phyloP scores from a whole-genome alignment of 2,888 invertebrate genomes.

The Ornithoptera priamus region DNA sequence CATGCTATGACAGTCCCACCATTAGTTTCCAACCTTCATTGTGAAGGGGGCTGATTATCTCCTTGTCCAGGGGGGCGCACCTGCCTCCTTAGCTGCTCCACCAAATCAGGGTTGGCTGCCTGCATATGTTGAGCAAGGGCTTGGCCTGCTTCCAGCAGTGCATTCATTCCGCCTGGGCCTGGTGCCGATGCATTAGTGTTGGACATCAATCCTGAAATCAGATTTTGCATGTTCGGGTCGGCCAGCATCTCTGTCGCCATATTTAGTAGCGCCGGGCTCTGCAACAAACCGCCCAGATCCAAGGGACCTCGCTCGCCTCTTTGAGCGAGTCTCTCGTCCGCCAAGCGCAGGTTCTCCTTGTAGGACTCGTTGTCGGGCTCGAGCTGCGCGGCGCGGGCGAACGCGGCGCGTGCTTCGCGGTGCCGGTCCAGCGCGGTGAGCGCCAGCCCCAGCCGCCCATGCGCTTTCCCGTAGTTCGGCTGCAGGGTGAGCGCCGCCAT shows the following conservation, averaged over 20 bases:
- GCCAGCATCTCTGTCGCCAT: conserved; percentile 92
- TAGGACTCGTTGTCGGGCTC: conserved; percentile 97
- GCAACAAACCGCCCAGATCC: conserved; percentile 84
- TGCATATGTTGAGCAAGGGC: conserved; percentile 91
- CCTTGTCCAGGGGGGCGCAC: conserved; percentile 61
- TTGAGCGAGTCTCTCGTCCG: conserved; percentile 84
- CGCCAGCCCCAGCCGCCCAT: conserved; percentile 94
- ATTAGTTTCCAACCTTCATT: conserved; percentile 27
- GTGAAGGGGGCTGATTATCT: conserved; percentile 44
- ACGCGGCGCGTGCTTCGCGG: conserved; percentile 91
- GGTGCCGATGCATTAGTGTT: conserved; percentile 41
- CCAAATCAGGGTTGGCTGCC: conserved; percentile 88
- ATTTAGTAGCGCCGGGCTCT: conserved; percentile 89
- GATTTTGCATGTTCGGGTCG: conserved; percentile 91
- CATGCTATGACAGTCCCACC: conserved; percentile 8
- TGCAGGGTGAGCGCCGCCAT: conserved; percentile 93
- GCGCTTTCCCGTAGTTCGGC: conserved; percentile 96
- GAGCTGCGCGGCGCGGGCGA: conserved; percentile 91
- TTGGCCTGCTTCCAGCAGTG: conserved; percentile 84
- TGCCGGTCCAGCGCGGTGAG: conserved; percentile 91
- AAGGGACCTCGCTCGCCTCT: conserved; percentile 82
- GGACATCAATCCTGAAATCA: conserved; percentile 82
- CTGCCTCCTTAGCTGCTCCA: conserved; percentile 88
- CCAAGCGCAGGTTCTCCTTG: conserved; percentile 90
- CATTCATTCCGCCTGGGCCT: conserved; percentile 58